Base-by-base conservation (phyloP, 2,888 invertebrate species). In the Dynastes maya region DNA sequence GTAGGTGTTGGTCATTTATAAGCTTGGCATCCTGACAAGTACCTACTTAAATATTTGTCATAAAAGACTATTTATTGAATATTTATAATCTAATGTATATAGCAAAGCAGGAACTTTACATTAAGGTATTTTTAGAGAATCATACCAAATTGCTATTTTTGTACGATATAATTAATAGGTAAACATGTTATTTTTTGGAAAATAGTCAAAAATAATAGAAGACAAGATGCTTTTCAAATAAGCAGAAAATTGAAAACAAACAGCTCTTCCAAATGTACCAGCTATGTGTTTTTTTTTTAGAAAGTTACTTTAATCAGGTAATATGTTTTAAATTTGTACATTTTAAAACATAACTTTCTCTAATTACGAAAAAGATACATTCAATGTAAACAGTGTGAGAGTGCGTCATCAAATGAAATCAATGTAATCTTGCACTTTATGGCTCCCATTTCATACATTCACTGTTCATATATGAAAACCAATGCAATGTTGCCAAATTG, bases 11-110 rank as follows among this genome's bases (percentile, higher is more conserved):
- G 63, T 76, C 45, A 16, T 76, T 45, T 76, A 70, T 64, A 65
- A 72, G 61, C 16, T 72, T 72, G 71, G 71, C 76, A 76, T 32
- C 8, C 37, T 76, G 67, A 67, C 76, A 76, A 76, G 53, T 45
- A 29, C 29, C 22, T 32, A 49, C 45, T 45, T 40, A 61, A 58
- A 58, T 61, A 61, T 61, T 74, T 61, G 61, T 74, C 72, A 49
- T 61, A 61, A 63, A 45, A 27, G 58, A 27, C 6, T 61, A 61
- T 16, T 45, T 61, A 27, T 74, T 74, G 22, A 45, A 40, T 61
- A 74, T 71, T 61, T 74, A 72, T 61, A 72, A 40, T 29, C 22
- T 27, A 29, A 29, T 29, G 27, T 8, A 29, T 68, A 9, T 22
- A 22, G 29, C 6, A 51, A 68, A 68, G 13, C 29, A 29, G 51